Conservation (phyloP, 2,888 invertebrate species). For the Cheilosia pagana region DNA sequence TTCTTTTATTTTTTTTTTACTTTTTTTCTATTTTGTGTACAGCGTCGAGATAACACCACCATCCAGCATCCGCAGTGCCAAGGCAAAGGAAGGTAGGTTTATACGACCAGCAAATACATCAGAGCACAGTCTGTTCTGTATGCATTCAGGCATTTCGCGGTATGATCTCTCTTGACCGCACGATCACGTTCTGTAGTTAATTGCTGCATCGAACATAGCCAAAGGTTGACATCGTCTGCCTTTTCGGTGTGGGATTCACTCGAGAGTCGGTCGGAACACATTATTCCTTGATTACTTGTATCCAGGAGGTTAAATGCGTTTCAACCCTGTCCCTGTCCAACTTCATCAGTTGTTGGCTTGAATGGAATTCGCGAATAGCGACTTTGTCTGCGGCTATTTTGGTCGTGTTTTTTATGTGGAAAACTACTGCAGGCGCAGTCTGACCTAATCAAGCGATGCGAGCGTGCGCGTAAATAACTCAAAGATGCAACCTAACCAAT, state of each 20-base stretch:
- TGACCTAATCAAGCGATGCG: constrained; percentile 40
- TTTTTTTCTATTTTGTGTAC: constrained; percentile 22
- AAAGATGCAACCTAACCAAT: background rate
- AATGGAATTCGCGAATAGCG: constrained; percentile 48
- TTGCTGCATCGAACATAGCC: constrained; percentile 74
- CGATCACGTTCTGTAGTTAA: constrained; percentile 75
- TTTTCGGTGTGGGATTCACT: constrained; percentile 53
- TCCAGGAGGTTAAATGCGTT: constrained; percentile 66
- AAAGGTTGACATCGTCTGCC: constrained; percentile 71
- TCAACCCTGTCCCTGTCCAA: constrained; percentile 55
- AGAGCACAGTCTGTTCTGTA: constrained; percentile 22
- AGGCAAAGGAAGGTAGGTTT: background rate
- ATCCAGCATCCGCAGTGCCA: constrained; percentile 1
- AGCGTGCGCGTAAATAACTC: background rate
- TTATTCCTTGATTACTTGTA: constrained; percentile 50
- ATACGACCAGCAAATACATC: constrained; percentile 44
- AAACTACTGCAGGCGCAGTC: constrained; percentile 14
- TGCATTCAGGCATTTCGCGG: constrained; percentile 66
- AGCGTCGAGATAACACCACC: constrained; percentile 60
- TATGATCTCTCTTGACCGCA: constrained; percentile 73
- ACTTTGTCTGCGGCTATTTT: constrained; percentile 33
- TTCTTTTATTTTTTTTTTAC: background rate
- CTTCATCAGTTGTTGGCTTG: constrained; percentile 35
- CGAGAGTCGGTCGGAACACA: constrained; percentile 23
- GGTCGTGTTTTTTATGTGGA: constrained; percentile 27